phyloP scores from a whole-genome alignment of 1,140 invertebrate species.

The Argopecten irradians region DNA sequence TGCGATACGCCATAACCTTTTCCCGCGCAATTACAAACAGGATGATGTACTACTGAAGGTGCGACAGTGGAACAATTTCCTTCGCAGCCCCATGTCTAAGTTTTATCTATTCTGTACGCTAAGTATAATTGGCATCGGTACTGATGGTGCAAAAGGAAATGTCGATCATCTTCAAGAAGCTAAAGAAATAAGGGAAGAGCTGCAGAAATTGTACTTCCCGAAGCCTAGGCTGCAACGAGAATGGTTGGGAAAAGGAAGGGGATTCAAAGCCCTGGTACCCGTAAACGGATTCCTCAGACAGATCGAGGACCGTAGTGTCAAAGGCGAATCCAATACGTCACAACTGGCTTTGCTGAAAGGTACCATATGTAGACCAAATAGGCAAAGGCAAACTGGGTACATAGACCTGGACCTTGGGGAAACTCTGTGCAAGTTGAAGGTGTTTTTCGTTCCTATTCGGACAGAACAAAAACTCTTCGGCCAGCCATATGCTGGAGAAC shows the following conservation, averaged over 20 bases:
- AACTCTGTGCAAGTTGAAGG: conserved; percentile 32
- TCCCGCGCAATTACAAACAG: conserved; percentile 34
- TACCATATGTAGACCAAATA: conserved; percentile 49
- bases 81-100: conserved; percentile 43
- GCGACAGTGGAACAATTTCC: conserved; percentile 40
- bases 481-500: conserved; percentile 30
- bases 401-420: conserved; percentile 52
- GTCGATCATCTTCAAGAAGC: conserved; percentile 45
- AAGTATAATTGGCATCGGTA: conserved; percentile 49
- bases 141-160: conserved; percentile 34
- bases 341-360: conserved; percentile 52
- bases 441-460: conserved; percentile 48
- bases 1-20: conserved; percentile 45
- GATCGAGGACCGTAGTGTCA: conserved; percentile 28
- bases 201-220: conserved; percentile 38
- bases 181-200: conserved; percentile 35
- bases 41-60: conserved; percentile 45
- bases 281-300: conserved; percentile 30
- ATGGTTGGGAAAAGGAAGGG: conserved; percentile 50
- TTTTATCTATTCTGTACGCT: conserved; percentile 51
- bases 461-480: conserved; percentile 14
- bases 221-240: conserved; percentile 44
- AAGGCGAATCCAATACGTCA: not conserved
- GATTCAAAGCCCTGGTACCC: conserved; percentile 45
- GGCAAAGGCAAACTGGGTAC: conserved; percentile 31